Base-by-base conservation (phyloP, 2,888 invertebrate genomes). In the Rhagonycha fulva region DNA sequence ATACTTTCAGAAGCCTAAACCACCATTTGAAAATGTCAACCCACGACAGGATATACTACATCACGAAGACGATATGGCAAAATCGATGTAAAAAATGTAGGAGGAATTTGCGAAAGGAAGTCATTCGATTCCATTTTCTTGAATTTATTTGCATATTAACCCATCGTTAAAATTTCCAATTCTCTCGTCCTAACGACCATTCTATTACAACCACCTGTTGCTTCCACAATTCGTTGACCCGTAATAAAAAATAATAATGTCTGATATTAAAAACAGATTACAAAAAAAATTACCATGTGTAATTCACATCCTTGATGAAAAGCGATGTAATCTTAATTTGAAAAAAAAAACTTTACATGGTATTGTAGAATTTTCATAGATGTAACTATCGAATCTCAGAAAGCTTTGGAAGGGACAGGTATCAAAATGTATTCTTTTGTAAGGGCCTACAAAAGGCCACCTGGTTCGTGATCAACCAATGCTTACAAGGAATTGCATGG, bases 341-440 rank as follows among this genome's bases (percentile, higher is more conserved):
- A 7, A 7, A 26, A 26, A 26, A 26, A 19, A n/a, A n/a, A n/a
- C n/a, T n/a, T n/a, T n/a, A n/a, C n/a, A n/a, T n/a, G n/a, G n/a
- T n/a, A n/a, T n/a, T n/a, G n/a, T n/a, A n/a, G 7, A n/a, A 47
- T n/a, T n/a, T n/a, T n/a, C n/a, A n/a, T n/a, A 47, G 47, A 47
- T 47, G n/a, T n/a, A 47, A 47, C 12, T 47, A n/a, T 47, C n/a
- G 47, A 12, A 47, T 47, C n/a, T 47, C 19, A 12, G 12, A 32
- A n/a, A 12, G 12, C 5, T 12, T 47, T n/a, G n/a, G 47, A n/a
- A 47, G 71, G 71, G 68, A 71, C 71, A 75, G 75, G 75, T 75
- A 71, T 75, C 71, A 62, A 75, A 71, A 75, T 71, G 71, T 71
- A 75, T 75, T 75, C 75, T 75, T 75, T 75, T 75, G 71, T 75